A percentile compares a stretch with the other conserved stretches of the same genome.
These are phyloP conservation scores for Cyanistes caeruleus DNA, from an alignment of 2,113 vertebrate species.

Conservation along the genomic window DNA sequence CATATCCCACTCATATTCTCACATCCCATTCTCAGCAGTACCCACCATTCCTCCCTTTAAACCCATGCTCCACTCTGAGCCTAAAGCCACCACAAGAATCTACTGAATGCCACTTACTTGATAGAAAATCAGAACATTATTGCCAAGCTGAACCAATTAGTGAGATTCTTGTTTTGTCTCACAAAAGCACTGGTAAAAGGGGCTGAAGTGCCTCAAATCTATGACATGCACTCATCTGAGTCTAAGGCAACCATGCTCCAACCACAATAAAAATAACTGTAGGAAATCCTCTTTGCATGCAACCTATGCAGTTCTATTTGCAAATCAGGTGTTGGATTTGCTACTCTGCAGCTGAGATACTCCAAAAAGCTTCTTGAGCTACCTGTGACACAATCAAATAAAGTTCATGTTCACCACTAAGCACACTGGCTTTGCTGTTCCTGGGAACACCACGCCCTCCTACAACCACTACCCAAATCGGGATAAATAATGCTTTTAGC, in stretches of 20 bases:
- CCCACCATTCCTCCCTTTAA: background rate
- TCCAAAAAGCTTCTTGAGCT: background rate
- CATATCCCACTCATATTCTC: background rate
- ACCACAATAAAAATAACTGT: background rate
- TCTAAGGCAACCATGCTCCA: background rate
- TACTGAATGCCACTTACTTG: background rate
- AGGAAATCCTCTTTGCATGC: background rate
- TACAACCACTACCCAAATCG: background rate
- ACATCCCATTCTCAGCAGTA: background rate
- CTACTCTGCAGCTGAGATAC: background rate
- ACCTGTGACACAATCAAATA: constrained; percentile 24
- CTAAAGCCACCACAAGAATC: background rate
- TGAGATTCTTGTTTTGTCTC: background rate
- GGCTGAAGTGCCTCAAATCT: background rate
- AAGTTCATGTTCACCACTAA: background rate
- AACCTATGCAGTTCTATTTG: background rate
- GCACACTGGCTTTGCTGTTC: background rate
- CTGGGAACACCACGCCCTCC: constrained; percentile 58
- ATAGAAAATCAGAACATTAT: background rate
- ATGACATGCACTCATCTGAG: background rate
- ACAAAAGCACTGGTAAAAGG: background rate
- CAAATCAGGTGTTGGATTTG: background rate
- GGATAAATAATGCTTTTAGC: constrained; percentile 55
- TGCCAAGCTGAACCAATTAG: background rate
- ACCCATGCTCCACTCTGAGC: background rate